Evolutionary conservation across 2,113 vertebrate genomes (phyloP), one percentile per base, ranked within the genome.

Genomic region (Neopipo cinnamomea): DNA sequence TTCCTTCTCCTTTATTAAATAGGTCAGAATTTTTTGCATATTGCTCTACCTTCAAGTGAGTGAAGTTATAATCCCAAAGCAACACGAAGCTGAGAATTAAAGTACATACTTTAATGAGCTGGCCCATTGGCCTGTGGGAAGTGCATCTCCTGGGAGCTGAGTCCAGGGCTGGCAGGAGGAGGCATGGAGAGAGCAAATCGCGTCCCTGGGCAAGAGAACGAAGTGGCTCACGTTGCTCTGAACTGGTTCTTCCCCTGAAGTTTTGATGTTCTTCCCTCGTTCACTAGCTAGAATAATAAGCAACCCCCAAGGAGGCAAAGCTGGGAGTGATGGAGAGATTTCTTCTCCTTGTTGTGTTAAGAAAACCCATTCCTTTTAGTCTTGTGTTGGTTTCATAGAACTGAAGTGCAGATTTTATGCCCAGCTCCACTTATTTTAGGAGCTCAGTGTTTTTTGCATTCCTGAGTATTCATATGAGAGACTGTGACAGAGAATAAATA

Each of bases 1-100:
- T 62, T 95, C 37, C 79, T 59, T 93, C 75, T 88, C 62, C 89
- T 94, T 24, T 56, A 37, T 84, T 96, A 96, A 97, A 83, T 96
- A 76, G 90, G 93, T 93, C 90, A 91, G 88, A 62, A 58, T 47
- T 77, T 94, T 96, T 91, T 93, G 88, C 82, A 72, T 93, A 68
- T 77, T 21, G 13, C 75, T 90, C 17, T 95, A 22, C 90, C 92
- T 95, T 93, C 46, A 72, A 41, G 63, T 56, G 75, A 86, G 79
- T 41, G 72, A 75, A 93, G 52, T 37, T 84, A 30, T 41, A 93
- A 91, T 96, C 92, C 93, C 95, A 94, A 41, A 96, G 88, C 88
- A 74, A 11, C 72, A 35, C 0, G 2, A 63, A 73, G 42, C 82
- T 68, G 68, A 93, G 95, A 92, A 93, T 94, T 90, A 71, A 95